Conservation (phyloP, 1,140 invertebrate genomes). For the Micrasema longulum region DNA sequence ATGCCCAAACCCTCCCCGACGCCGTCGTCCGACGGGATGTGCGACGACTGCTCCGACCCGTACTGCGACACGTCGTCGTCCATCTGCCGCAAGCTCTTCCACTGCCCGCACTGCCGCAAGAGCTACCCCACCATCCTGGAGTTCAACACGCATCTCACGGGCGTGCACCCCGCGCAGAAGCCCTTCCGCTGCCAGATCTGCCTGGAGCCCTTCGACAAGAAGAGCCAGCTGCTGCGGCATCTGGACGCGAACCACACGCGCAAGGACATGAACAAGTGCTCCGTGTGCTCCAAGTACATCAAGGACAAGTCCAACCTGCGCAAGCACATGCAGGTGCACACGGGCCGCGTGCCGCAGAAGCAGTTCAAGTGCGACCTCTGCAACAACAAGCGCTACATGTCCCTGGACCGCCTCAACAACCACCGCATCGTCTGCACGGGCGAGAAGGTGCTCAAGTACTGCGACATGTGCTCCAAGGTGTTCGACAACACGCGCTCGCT, state of each 20-base stretch:
- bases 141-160: constrained; percentile 67
- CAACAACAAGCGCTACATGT: constrained; percentile 69
- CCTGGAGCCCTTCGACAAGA: constrained; percentile 67
- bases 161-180: constrained; percentile 67
- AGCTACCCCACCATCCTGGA: constrained; percentile 67
- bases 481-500: constrained; percentile 68
- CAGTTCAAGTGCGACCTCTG: constrained; percentile 68
- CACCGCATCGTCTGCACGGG: constrained; percentile 67
- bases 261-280: constrained; percentile 69
- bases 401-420: constrained; percentile 66
- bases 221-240: constrained; percentile 65
- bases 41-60: constrained; percentile 68
- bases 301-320: constrained; percentile 69
- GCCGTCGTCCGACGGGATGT: constrained; percentile 62
- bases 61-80: constrained; percentile 65
- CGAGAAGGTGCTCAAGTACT: constrained; percentile 66
- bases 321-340: constrained; percentile 69
- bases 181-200: constrained; percentile 68
- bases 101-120: constrained; percentile 67
- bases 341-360: constrained; percentile 67
- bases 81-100: constrained; percentile 66
- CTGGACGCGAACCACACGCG: constrained; percentile 65
- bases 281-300: constrained; percentile 68
- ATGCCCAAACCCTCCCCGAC: constrained; percentile 56
- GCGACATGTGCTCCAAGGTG: constrained; percentile 68